A percentile compares a stretch with the other conserved stretches of the same genome.
phyloP scores from a whole-genome alignment of 2,888 invertebrate species.

The Micoletzkya japonica region DNA sequence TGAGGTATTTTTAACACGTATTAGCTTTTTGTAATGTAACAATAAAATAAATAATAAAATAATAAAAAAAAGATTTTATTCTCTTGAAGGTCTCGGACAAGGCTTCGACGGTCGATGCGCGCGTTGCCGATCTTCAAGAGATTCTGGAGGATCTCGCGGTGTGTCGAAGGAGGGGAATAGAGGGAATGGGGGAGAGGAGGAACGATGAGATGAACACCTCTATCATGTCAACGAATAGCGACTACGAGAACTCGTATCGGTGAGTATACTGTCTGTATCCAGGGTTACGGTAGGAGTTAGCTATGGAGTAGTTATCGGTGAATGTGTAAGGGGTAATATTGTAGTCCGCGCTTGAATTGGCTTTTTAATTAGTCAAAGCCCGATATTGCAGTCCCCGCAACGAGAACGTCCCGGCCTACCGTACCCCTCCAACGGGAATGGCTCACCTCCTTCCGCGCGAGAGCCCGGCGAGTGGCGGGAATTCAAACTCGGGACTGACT shows the following conservation, averaged over 20 bases:
- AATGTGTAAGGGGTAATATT: too few species aligned
- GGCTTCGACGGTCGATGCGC: background rate
- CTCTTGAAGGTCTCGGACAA: slow-evolving; percentile 16
- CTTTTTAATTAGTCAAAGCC: background rate
- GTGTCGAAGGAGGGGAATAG: slow-evolving; percentile 23
- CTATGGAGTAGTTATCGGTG: too few species aligned
- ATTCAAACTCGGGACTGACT: background rate
- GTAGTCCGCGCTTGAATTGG: too few species aligned
- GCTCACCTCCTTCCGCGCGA: slow-evolving; percentile 40
- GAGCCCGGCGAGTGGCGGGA: slow-evolving; percentile 22
- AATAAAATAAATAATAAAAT: background rate
- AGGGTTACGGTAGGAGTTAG: background rate
- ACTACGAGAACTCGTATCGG: slow-evolving; percentile 43
- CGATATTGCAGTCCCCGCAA: slow-evolving; percentile 28
- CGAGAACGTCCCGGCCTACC: slow-evolving; percentile 48
- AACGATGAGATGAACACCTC: slow-evolving; percentile 19
- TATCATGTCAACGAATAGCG: slow-evolving; percentile 29
- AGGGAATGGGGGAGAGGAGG: too few species aligned
- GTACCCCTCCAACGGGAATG: slow-evolving; percentile 45
- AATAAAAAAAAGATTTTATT: background rate
- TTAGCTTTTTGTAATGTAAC: background rate
- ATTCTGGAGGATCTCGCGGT: slow-evolving; percentile 38
- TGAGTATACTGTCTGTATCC: slow-evolving; percentile 5
- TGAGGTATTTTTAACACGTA: background rate
- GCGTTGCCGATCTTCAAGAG: slow-evolving; percentile 32